These are phyloP conservation scores for Ennomos quercinarius DNA, from an alignment of 2,888 invertebrate genomes.

Conservation along the genomic window DNA sequence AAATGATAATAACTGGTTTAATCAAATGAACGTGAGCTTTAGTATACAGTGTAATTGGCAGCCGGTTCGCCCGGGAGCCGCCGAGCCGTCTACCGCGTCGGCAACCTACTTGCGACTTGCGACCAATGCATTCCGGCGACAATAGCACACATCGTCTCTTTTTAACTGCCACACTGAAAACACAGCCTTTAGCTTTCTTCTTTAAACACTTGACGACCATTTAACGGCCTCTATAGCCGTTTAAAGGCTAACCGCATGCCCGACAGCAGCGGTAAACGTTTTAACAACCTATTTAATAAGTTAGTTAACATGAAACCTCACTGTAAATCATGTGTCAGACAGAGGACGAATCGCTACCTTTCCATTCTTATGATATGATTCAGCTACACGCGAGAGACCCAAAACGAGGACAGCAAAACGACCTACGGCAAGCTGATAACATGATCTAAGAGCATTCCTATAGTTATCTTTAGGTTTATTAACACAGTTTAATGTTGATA, in stretches of 20 bases:
- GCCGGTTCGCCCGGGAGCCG: slow-evolving; percentile 60
- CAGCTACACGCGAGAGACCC: slow-evolving; percentile 50
- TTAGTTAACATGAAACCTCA: slow-evolving; percentile 8
- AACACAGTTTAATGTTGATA: slow-evolving; percentile 56
- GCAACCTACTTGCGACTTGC: slow-evolving; percentile 68
- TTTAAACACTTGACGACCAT: slow-evolving; percentile 32
- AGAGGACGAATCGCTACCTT: slow-evolving; percentile 20
- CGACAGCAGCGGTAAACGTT: slow-evolving; percentile 21
- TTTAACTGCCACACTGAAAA: slow-evolving; percentile 14
- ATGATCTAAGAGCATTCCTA: slow-evolving; percentile 63
- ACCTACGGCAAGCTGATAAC: slow-evolving; percentile 75
- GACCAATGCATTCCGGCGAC: slow-evolving; percentile 40
- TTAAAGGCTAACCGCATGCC: slow-evolving; percentile 26
- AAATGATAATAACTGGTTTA: slow-evolving; percentile 7
- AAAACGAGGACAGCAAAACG: slow-evolving; percentile 73
- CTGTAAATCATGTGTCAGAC: slow-evolving; percentile 12
- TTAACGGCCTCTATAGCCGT: slow-evolving; percentile 25
- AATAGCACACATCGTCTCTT: slow-evolving; percentile 16
- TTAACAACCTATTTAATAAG: slow-evolving; percentile 32
- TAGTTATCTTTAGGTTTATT: slow-evolving; percentile 61
- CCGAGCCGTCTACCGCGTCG: slow-evolving; percentile 72
- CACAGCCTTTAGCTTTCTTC: slow-evolving; percentile 17
- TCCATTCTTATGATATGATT: slow-evolving; percentile 45
- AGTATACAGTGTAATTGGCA: slow-evolving; percentile 55
- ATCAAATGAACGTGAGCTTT: slow-evolving; percentile 29